These are phyloP conservation scores for Nothura maculosa DNA, from an alignment of 2,797 vertebrate species.

Conservation along the genomic window DNA sequence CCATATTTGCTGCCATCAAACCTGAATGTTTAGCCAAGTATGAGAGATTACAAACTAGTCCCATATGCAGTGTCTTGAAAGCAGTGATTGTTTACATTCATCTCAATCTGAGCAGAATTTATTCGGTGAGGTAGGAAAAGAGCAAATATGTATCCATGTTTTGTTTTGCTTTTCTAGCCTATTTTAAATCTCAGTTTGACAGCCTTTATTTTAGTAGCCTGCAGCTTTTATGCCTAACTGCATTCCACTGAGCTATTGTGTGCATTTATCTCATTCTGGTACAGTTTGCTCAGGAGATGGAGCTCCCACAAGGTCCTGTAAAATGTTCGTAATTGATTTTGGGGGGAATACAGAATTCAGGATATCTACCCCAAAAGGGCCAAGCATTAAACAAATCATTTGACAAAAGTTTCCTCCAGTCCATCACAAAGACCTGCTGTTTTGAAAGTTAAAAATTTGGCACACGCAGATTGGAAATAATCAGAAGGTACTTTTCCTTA, in stretches of 20 bases:
- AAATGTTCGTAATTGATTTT: background rate
- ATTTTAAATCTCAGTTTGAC: background rate
- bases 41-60: background rate
- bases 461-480: background rate
- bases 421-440: background rate
- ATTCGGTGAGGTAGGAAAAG: background rate
- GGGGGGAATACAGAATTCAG: background rate
- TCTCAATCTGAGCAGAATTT: background rate
- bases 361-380: background rate
- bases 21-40: background rate
- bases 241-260: background rate
- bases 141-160: background rate
- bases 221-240: slow-evolving; percentile 1
- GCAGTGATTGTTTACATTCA: background rate
- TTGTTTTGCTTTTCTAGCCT: background rate
- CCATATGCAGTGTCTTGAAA: background rate
- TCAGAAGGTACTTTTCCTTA: background rate
- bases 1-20: background rate
- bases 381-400: background rate
- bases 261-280: slow-evolving; percentile 10
- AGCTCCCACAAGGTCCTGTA: background rate
- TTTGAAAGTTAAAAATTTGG: background rate
- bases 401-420: background rate
- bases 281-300: slow-evolving; percentile 22
- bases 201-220: background rate